phyloP scores from a whole-genome alignment of 2,888 invertebrate genomes.

The Eupeodes latifasciatus region DNA sequence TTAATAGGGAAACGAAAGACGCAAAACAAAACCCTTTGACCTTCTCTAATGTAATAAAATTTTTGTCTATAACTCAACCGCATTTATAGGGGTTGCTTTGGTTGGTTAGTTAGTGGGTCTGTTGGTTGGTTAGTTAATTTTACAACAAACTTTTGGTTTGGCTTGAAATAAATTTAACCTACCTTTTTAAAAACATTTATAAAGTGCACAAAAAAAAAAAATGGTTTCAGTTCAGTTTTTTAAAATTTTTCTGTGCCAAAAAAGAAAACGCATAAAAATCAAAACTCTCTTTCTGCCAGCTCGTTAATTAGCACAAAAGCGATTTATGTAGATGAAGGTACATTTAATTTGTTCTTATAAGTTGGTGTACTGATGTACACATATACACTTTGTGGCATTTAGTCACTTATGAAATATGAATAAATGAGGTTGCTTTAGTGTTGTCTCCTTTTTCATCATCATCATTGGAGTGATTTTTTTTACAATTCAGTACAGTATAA shows the following conservation, averaged over 20 bases:
- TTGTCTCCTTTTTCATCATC: not conserved
- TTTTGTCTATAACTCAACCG: not conserved
- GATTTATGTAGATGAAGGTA: not conserved
- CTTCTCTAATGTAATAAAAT: not conserved
- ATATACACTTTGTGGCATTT: conserved; percentile 50
- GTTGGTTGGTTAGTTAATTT: conserved; percentile 2
- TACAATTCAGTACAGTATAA: not conserved
- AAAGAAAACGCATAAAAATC: conserved; percentile 16
- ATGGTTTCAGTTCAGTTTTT: not conserved
- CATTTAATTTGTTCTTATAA: not conserved
- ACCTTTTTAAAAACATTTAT: conserved; percentile 47
- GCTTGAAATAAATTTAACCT: conserved; percentile 38
- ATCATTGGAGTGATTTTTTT: not conserved
- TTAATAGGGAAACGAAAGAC: not conserved
- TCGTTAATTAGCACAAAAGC: conserved; percentile 64
- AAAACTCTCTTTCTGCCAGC: conserved; percentile 33
- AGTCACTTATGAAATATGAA: conserved; percentile 71
- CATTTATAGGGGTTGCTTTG: conserved; percentile 10
- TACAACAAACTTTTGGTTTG: conserved; percentile 26
- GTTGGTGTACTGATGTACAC: not conserved
- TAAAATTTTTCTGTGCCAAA: not conserved
- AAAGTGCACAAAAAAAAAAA: conserved; percentile 4
- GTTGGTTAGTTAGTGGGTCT: not conserved
- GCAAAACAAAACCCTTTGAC: conserved; percentile 6
- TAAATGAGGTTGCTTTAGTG: conserved; percentile 44